Conservation (phyloP, 1,140 invertebrate genomes). For the Triops longicaudatus region DNA sequence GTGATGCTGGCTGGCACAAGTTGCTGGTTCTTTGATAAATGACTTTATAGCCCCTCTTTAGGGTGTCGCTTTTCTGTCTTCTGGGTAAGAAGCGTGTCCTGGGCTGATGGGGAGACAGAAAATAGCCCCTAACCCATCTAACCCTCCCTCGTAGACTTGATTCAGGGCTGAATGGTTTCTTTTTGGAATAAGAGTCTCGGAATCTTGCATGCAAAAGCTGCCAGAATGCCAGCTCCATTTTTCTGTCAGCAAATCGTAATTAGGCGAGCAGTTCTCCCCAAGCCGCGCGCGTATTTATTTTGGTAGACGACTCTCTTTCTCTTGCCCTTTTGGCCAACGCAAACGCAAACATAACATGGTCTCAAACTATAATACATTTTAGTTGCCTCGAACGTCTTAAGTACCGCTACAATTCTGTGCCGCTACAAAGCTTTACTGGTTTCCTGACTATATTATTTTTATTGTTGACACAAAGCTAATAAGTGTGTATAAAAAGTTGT, state of each 20-base stretch:
- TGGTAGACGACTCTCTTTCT: not conserved
- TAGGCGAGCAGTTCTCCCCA: constrained; percentile 1
- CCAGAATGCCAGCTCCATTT: constrained; percentile 1
- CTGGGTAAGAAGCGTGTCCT: not conserved
- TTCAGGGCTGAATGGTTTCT: not conserved
- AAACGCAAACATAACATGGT: not conserved
- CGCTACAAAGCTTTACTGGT: too few species aligned
- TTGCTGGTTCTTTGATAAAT: not conserved
- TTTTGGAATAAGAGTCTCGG: not conserved
- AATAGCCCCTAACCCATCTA: constrained; percentile 2
- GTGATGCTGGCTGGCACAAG: not conserved
- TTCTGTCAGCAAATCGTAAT: constrained; percentile 15
- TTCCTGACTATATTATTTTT: too few species aligned
- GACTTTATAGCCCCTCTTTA: not conserved
- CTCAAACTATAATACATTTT: not conserved
- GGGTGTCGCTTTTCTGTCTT: not conserved
- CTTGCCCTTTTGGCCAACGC: not conserved
- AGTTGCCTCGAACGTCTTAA: too few species aligned
- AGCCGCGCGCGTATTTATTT: not conserved
- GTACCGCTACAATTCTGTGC: too few species aligned
- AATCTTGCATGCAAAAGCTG: not conserved
- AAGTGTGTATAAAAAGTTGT: too few species aligned
- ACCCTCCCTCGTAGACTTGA: not conserved
- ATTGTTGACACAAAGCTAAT: too few species aligned
- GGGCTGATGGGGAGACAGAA: not conserved